A percentile compares a stretch with the other conserved stretches of the same genome.
phyloP scores from a whole-genome alignment of 2,113 vertebrate genomes.

The Zeus faber region DNA sequence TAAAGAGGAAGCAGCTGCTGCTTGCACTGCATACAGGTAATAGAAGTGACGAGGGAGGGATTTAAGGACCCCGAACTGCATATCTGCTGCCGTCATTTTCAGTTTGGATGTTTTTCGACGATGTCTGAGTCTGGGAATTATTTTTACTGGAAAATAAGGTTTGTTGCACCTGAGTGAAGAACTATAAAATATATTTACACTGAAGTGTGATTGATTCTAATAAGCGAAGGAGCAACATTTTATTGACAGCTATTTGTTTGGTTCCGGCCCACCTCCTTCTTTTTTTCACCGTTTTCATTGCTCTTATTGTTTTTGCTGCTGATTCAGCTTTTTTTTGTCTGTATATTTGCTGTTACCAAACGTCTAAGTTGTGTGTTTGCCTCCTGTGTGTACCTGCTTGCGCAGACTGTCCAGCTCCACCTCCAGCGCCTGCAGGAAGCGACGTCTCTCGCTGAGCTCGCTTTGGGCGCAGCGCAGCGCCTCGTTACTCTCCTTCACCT shows the following conservation, averaged over 20 bases:
- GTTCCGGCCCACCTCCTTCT: no score
- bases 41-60: no score
- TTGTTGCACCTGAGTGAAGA: constrained; percentile 11
- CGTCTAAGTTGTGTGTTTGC: no score
- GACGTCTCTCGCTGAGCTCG: constrained; percentile 72
- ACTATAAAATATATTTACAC: constrained; percentile 4
- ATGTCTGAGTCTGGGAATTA: constrained; percentile 11
- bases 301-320: no score
- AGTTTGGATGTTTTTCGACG: not conserved
- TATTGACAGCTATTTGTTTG: no score
- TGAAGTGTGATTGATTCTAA: constrained; percentile 11
- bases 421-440: constrained; percentile 76
- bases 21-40: constrained; percentile 1
- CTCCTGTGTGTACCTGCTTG: constrained; percentile 79
- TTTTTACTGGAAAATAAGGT: constrained; percentile 13
- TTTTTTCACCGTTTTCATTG: no score
- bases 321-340: no score
- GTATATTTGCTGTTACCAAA: no score
- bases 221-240: not conserved
- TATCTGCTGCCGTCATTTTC: not conserved
- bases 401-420: constrained; percentile 74
- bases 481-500: constrained; percentile 76
- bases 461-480: constrained; percentile 67
- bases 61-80: no score
- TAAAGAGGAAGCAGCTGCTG: no score